phyloP scores from a whole-genome alignment of 2,888 invertebrate species.

The Ceraclea dissimilis region DNA sequence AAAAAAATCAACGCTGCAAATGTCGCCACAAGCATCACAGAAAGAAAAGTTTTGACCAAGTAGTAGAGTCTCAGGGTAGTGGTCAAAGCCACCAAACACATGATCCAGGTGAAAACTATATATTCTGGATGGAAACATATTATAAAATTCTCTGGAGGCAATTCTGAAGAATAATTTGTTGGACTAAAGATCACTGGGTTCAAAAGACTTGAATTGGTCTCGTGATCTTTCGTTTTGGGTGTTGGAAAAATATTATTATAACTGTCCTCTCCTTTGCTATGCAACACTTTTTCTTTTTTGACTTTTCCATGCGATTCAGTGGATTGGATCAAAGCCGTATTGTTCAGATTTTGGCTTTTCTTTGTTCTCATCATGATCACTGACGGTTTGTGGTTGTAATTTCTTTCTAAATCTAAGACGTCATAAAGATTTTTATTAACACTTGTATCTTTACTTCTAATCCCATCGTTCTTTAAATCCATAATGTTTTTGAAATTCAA shows the following conservation, averaged over 20 bases:
- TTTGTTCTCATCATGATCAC: neutral
- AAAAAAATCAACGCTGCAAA: constrained; percentile 65
- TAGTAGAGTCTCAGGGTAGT: constrained; percentile 88
- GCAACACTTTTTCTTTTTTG: neutral
- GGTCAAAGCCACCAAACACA: constrained; percentile 84
- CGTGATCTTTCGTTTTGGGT: too few species aligned
- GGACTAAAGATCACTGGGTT: too few species aligned
- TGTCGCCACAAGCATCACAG: constrained; percentile 64
- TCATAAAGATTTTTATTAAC: neutral
- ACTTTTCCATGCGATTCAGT: neutral
- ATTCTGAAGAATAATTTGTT: too few species aligned
- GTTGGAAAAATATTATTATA: neutral
- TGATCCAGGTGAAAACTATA: constrained; percentile 87
- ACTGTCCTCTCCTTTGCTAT: neutral
- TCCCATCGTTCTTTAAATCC: too few species aligned
- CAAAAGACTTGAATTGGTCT: too few species aligned
- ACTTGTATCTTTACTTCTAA: too few species aligned
- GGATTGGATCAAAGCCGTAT: neutral
- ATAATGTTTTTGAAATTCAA: too few species aligned
- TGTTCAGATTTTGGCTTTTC: neutral
- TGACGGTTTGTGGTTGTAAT: neutral
- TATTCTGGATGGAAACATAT: constrained; percentile 70
- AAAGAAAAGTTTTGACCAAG: constrained; percentile 73
- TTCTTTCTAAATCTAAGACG: neutral
- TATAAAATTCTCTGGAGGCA: too few species aligned